Evolutionary conservation across 1,140 invertebrate species (phyloP).

Genomic region (Aphelenchoides fujianensis): DNA sequence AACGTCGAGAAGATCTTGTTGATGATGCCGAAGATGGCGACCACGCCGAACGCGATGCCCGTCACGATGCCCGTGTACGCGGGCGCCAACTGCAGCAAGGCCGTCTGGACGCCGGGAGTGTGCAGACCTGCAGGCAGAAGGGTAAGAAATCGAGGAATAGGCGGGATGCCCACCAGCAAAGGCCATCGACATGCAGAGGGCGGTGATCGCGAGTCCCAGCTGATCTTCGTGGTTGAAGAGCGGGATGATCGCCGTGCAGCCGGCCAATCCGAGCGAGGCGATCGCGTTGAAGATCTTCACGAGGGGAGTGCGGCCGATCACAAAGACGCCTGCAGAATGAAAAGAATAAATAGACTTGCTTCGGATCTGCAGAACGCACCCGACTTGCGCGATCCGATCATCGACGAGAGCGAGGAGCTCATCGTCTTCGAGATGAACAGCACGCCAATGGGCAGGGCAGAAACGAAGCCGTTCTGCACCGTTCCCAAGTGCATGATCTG

Average conservation of each 20-base stretch:
- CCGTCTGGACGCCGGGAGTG: constrained; percentile 60
- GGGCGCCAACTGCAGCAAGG: constrained; percentile 57
- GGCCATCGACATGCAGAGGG: constrained; percentile 55
- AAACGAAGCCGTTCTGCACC: constrained; percentile 55
- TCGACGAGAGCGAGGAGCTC: constrained; percentile 57
- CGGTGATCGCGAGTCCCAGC: constrained; percentile 39
- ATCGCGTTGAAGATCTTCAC: constrained; percentile 58
- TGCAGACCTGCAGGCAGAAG: constrained; percentile 52
- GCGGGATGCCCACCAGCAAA: constrained; percentile 53
- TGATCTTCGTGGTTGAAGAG: constrained; percentile 35
- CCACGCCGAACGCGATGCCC: constrained; percentile 56
- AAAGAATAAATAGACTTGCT: neutral
- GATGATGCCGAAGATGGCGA: constrained; percentile 53
- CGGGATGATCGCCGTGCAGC: constrained; percentile 54
- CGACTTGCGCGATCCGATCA: constrained; percentile 54
- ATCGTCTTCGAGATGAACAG: constrained; percentile 59
- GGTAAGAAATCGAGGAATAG: neutral
- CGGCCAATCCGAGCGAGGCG: constrained; percentile 56
- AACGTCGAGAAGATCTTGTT: constrained; percentile 46
- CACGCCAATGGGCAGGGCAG: constrained; percentile 57
- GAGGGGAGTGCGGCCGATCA: constrained; percentile 42
- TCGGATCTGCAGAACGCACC: constrained; percentile 18
- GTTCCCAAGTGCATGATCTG: constrained; percentile 52
- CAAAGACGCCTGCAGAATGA: constrained; percentile 22
- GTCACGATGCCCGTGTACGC: constrained; percentile 59